phyloP scores from a whole-genome alignment of 2,797 vertebrate species.

The Pseudochromis fuscus region DNA sequence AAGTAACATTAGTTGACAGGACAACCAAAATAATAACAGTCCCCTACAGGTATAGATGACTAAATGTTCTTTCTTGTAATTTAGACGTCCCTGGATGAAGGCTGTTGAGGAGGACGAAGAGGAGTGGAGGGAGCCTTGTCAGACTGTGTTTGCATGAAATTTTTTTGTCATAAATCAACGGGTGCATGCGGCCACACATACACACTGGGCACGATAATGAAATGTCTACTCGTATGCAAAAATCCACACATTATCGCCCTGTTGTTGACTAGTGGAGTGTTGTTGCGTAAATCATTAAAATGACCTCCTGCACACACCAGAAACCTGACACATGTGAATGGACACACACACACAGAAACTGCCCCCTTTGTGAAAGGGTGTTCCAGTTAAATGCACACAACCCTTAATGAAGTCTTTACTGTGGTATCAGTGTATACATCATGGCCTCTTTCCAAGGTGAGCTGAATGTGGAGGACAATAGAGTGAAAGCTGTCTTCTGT shows the following conservation, averaged over 20 bases:
- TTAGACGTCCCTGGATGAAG: conserved; percentile 58
- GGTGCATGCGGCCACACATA: not conserved
- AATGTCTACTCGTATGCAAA: conserved; percentile 8
- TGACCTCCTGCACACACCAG: conserved; percentile 41
- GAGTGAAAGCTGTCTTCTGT: conserved; percentile 35
- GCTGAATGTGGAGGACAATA: conserved; percentile 63
- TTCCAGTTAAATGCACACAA: conserved; percentile 57
- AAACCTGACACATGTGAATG: conserved; percentile 35
- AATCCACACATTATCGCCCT: conserved; percentile 11
- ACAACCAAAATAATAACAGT: conserved; percentile 61
- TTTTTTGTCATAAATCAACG: conserved; percentile 47
- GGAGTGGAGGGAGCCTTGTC: conserved; percentile 52
- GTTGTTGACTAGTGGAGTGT: conserved; percentile 33
- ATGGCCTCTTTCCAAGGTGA: conserved; percentile 73
- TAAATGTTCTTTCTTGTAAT: conserved; percentile 56
- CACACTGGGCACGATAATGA: not conserved
- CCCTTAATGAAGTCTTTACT: conserved; percentile 65
- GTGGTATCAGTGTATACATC: conserved; percentile 66
- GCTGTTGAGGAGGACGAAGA: conserved; percentile 36
- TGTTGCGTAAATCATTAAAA: conserved; percentile 56
- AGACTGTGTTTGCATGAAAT: conserved; percentile 58
- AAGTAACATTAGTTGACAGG: conserved; percentile 62
- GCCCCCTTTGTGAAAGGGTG: conserved; percentile 43
- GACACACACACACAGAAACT: conserved; percentile 17
- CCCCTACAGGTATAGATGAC: conserved; percentile 53